Base-by-base conservation (phyloP, 2,888 invertebrate species). In the Andrena flavipes region DNA sequence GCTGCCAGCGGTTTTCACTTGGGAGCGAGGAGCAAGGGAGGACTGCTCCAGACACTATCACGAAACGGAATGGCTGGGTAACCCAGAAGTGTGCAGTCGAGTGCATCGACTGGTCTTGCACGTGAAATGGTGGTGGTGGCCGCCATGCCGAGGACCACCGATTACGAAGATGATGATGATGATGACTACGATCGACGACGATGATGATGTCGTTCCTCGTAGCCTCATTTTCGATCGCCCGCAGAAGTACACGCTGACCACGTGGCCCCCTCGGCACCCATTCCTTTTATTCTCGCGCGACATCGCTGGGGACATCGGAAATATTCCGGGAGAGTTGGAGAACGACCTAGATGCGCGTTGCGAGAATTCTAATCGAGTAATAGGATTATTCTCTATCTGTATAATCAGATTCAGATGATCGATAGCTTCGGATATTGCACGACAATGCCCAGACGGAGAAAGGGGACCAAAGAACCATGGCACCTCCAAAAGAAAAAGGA, bases 61-160 rank as follows among this genome's bases (percentile, higher is more conserved):
- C 87, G 76, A 83, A 76, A 82, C 83, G 69, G 86, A 91, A 84
- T 91, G 90, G 54, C 84, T 71, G 71, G n/a, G 70, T 83, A 89
- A 85, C 81, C 80, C 80, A 81, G 84, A 86, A 82, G 35, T 33
- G 67, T 69, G 71, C 72, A 76, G 56, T 77, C 54, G 76, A 71
- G 68, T 75, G 78, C 77, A 84, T 85, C 75, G 82, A 82, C 75
- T 79, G 76, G 69, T 76, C 69, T 73, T 77, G 68, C 68, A 84
- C 72, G 83, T 80, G 78, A 83, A 71, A 80, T 68, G 75, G 75
- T 74, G 78, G 72, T 77, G 80, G 76, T 80, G 73, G 76, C n/a
- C 76, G 42, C 33, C 76, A 33, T 65, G 82, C 67, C 59, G 75
- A 49, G 33, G 74, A 56, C 67, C 63, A 59, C 42, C 10, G 77